These are phyloP conservation scores for Onychostoma macrolepis DNA, from an alignment of 2,113 vertebrate species.

Conservation along the genomic window DNA sequence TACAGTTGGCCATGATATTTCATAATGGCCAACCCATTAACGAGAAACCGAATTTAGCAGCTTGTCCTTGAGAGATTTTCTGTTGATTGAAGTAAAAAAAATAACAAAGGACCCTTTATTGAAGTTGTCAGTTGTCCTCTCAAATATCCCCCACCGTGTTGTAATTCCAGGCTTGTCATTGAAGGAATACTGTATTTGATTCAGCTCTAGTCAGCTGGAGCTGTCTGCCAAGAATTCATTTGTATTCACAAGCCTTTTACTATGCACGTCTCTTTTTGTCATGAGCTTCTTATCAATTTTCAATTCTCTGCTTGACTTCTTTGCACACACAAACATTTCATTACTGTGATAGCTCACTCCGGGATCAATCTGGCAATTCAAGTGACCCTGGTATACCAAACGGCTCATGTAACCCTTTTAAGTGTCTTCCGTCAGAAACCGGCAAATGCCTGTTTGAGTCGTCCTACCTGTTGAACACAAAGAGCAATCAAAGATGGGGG, in stretches of 20 bases:
- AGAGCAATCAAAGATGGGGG: conserved; percentile 28
- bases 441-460: conserved; percentile 1
- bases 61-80: not conserved
- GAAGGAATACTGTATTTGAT: conserved; percentile 19
- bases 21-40: not conserved
- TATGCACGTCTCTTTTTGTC: conserved; percentile 47
- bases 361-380: conserved; percentile 40
- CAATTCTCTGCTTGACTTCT: conserved; percentile 60
- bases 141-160: not conserved
- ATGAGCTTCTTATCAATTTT: conserved; percentile 53
- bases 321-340: conserved; percentile 50
- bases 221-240: conserved; percentile 38
- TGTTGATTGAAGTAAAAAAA: not conserved
- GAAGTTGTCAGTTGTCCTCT: not conserved
- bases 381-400: conserved; percentile 25
- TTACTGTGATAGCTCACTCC: conserved; percentile 45
- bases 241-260: conserved; percentile 53
- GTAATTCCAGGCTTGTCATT: conserved; percentile 13
- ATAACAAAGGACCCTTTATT: not conserved
- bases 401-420: conserved; percentile 18
- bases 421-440: not conserved
- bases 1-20: not conserved
- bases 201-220: conserved; percentile 34
- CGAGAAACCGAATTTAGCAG: not conserved
- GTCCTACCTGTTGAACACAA: conserved; percentile 35